These are phyloP conservation scores for Helarctos malayanus DNA, from an alignment of 2,797 vertebrate genomes.

Conservation along the genomic window DNA sequence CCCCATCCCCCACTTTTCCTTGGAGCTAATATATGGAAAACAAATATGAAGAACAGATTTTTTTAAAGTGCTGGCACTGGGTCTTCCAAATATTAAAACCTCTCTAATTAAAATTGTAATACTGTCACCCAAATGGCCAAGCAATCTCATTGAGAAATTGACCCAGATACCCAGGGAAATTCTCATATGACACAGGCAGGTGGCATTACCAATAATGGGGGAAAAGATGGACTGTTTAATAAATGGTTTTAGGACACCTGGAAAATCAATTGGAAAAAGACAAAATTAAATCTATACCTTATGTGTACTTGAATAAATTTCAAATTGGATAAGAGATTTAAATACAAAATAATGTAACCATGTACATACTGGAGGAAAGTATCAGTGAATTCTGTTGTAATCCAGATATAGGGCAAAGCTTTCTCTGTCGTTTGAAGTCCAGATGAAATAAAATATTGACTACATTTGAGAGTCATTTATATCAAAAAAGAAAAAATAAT, in stretches of 20 bases:
- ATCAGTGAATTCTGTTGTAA: neutral
- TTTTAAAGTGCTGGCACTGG: neutral
- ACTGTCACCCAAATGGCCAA: neutral
- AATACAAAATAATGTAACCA: neutral
- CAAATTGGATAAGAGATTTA: neutral
- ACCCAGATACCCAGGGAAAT: neutral
- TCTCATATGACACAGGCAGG: neutral
- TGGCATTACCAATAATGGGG: neutral
- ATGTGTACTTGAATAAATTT: conserved; percentile 13
- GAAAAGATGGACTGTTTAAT: neutral
- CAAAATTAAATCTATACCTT: neutral
- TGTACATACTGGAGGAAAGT: neutral
- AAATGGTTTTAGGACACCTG: neutral
- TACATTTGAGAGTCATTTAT: neutral
- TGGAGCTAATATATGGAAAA: neutral
- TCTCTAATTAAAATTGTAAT: neutral
- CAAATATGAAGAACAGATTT: neutral
- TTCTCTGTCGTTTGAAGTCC: neutral
- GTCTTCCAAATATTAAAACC: neutral
- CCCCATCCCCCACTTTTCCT: neutral
- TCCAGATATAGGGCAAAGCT: neutral
- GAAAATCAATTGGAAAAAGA: neutral
- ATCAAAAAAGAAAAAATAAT: neutral
- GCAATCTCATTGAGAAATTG: neutral
- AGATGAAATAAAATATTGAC: neutral